Conservation (phyloP, 2,113 vertebrate genomes). For the Cyphomyrus discorhynchus region DNA sequence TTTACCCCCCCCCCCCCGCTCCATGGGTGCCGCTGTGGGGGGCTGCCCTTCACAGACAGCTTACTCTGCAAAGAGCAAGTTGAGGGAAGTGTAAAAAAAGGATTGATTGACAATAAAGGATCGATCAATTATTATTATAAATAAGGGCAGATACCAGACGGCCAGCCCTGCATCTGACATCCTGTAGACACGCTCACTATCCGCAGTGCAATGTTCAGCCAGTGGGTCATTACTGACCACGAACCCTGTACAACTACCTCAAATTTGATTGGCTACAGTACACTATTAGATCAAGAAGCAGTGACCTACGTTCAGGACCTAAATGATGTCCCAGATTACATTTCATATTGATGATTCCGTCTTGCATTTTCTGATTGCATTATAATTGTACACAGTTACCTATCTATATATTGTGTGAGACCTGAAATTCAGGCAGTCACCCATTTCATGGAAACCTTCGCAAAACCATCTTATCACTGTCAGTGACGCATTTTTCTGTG, state of each 20-base stretch:
- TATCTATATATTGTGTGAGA: not conserved
- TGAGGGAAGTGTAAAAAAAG: too few species aligned
- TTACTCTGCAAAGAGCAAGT: too few species aligned
- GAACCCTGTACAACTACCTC: not conserved
- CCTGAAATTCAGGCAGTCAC: not conserved
- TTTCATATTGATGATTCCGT: not conserved
- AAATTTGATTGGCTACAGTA: not conserved
- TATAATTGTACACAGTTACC: not conserved
- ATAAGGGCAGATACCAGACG: slow-evolving; percentile 37
- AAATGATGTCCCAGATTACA: not conserved
- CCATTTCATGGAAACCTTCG: not conserved
- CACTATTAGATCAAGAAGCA: not conserved
- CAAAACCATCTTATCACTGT: not conserved
- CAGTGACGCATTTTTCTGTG: not conserved
- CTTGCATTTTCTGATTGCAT: not conserved
- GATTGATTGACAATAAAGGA: too few species aligned
- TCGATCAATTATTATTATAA: too few species aligned
- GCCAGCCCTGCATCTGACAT: not conserved
- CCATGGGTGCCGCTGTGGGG: too few species aligned
- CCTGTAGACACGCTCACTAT: not conserved
- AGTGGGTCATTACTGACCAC: not conserved
- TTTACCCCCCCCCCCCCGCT: too few species aligned
- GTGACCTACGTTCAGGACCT: not conserved
- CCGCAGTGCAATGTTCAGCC: not conserved
- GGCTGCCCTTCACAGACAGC: too few species aligned